Evolutionary conservation across 1,140 invertebrate genomes (phyloP).

Genomic region (Drosophila baimaii): DNA sequence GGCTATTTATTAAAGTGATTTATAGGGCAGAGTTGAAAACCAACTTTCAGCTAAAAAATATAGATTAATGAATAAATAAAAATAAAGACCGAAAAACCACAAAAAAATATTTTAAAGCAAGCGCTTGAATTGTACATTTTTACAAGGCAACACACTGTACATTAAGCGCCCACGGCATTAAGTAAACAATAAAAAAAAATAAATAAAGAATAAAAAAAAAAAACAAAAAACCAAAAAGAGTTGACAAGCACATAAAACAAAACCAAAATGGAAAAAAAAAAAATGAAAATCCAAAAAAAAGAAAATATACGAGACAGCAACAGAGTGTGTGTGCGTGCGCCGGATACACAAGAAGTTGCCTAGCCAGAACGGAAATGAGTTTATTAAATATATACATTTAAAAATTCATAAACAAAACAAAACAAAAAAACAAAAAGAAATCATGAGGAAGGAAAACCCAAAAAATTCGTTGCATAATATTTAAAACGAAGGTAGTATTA

Average conservation of each 20-base stretch:
- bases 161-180: conserved; percentile 80
- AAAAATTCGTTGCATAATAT: conserved; percentile 82
- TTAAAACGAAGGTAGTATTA: conserved; percentile 84
- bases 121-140: conserved; percentile 81
- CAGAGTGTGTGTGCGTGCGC: conserved; percentile 44
- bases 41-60: conserved; percentile 67
- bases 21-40: conserved; percentile 55
- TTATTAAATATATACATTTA: conserved; percentile 81
- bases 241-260: conserved; percentile 71
- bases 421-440: conserved; percentile 36
- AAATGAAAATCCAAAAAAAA: conserved; percentile 46
- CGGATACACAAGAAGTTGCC: conserved; percentile 64
- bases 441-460: conserved; percentile 57
- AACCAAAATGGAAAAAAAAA: conserved; percentile 44
- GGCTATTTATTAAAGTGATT: conserved; percentile 77
- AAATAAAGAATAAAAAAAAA: conserved; percentile 24
- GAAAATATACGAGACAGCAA: conserved; percentile 58
- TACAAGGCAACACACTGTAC: conserved; percentile 78
- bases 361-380: conserved; percentile 80
- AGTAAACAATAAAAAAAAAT: conserved; percentile 56
- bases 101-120: conserved; percentile 78
- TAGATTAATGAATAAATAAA: conserved; percentile 70
- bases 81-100: conserved; percentile 45
- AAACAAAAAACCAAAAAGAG: conserved; percentile 62
- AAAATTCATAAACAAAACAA: conserved; percentile 71